Evolutionary conservation across 2,113 vertebrate species (phyloP).

Genomic region (Mirounga angustirostris): DNA sequence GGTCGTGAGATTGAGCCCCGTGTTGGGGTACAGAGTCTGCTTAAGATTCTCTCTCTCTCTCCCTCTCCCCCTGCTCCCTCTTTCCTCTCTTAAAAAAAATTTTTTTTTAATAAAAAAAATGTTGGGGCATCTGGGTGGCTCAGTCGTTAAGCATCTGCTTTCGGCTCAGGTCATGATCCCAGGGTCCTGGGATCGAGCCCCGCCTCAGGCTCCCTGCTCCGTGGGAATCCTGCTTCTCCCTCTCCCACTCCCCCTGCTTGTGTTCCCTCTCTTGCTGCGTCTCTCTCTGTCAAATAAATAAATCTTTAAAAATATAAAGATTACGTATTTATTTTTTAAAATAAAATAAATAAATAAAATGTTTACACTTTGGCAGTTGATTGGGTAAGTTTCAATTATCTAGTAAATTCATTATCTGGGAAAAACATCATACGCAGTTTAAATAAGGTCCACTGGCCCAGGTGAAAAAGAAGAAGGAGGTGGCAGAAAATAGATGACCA

Average conservation of each 20-base stretch:
- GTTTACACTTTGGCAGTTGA: neutral
- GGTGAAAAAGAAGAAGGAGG: neutral
- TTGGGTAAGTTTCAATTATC: neutral
- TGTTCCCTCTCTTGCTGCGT: no score
- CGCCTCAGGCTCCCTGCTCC: no score
- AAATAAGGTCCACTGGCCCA: constrained; percentile 4
- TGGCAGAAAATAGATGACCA: neutral
- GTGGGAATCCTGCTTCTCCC: no score
- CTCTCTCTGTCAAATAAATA: no score
- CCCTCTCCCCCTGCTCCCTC: neutral
- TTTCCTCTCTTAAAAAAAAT: neutral
- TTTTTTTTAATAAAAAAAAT: no score
- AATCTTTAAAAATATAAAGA: no score
- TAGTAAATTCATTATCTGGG: neutral
- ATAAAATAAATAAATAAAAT: neutral
- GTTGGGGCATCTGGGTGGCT: no score
- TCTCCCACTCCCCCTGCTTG: no score
- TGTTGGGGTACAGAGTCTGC: neutral
- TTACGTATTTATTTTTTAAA: no score
- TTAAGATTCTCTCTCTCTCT: neutral
- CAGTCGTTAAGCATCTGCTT: no score
- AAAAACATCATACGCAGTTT: neutral
- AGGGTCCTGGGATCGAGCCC: no score
- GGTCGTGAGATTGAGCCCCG: neutral
- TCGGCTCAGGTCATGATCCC: no score